A percentile compares a stretch with the other conserved stretches of the same genome.
Evolutionary conservation across 2,888 invertebrate genomes (phyloP).

Genomic region (Candidula unifasciata): DNA sequence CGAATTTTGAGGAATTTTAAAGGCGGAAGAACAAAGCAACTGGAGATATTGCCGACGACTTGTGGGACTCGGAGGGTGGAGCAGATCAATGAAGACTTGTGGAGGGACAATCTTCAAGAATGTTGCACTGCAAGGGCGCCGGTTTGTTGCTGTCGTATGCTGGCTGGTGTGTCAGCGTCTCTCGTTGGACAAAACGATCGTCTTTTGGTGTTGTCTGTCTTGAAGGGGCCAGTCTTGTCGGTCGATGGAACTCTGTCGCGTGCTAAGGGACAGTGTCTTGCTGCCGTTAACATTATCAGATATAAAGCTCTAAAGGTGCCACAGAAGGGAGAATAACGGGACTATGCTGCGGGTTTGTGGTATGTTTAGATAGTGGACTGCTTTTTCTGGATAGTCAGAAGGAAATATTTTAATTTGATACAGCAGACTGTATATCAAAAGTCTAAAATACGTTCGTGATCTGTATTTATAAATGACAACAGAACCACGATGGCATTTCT

Average conservation of each 20-base stretch:
- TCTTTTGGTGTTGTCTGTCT: not conserved
- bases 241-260: not conserved
- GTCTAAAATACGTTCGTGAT: no score
- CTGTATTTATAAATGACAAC: no score
- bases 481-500: no score
- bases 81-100: conserved; percentile 29
- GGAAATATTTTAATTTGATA: no score
- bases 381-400: no score
- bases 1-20: not conserved
- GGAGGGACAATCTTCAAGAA: conserved; percentile 28
- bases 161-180: not conserved
- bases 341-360: no score
- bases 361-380: no score
- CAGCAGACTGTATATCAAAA: no score
- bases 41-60: not conserved
- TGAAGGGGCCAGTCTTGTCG: not conserved
- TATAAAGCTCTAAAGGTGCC: no score
- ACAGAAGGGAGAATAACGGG: no score
- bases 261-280: not conserved
- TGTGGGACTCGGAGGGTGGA: not conserved
- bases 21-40: not conserved
- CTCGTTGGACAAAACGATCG: not conserved
- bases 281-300: no score
- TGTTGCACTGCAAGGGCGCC: not conserved
- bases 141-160: not conserved